phyloP scores from a whole-genome alignment of 2,888 invertebrate species.

The Alsophila aescularia region DNA sequence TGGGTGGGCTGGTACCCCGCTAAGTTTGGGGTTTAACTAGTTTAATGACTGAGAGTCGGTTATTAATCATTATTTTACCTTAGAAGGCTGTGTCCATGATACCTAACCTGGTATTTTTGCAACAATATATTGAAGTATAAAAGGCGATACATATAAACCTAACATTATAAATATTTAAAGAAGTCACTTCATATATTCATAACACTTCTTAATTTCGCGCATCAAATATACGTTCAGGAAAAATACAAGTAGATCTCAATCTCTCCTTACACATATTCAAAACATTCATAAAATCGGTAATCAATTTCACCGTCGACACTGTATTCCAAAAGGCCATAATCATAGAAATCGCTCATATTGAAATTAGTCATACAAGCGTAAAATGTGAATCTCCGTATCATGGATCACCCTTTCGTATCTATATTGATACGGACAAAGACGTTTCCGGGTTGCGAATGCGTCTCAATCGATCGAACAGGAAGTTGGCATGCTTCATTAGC shows the following conservation, averaged over 20 bases:
- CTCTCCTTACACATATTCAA: background rate
- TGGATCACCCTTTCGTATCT: conserved; percentile 68
- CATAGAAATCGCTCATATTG: conserved; percentile 33
- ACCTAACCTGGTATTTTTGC: too few relatives aligned
- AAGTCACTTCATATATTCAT: too few relatives aligned
- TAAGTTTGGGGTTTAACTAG: conserved; percentile 55
- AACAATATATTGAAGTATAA: too few relatives aligned
- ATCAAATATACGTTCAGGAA: background rate
- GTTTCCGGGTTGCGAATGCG: conserved; percentile 77
- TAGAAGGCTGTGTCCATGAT: background rate
- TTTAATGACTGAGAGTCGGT: conserved; percentile 26
- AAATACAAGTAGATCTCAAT: background rate
- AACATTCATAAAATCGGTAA: conserved; percentile 27
- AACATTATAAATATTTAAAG: too few relatives aligned
- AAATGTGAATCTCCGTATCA: conserved; percentile 56
- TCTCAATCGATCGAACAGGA: conserved; percentile 71
- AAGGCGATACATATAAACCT: too few relatives aligned
- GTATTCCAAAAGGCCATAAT: conserved; percentile 19
- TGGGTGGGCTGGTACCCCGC: conserved; percentile 64
- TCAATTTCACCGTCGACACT: conserved; percentile 46
- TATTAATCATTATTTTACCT: background rate
- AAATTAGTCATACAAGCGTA: conserved; percentile 49
- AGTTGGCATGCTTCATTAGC: conserved; percentile 76
- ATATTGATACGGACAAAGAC: conserved; percentile 57
- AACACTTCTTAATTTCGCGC: too few relatives aligned